Base-by-base conservation (phyloP, 2,888 invertebrate species). In the Anthrax anthrax region DNA sequence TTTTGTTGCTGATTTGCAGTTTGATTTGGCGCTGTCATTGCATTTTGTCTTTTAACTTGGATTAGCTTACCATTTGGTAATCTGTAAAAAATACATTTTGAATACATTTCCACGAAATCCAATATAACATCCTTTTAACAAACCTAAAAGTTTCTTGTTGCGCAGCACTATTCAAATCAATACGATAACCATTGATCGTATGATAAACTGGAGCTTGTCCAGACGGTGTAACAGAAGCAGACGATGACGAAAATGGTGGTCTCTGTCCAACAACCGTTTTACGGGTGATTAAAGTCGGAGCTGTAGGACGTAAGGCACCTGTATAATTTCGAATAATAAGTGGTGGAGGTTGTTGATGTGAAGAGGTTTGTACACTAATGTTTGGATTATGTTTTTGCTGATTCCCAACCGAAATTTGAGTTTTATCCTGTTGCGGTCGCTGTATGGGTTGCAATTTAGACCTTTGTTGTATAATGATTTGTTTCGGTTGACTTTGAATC, bases 151-250 rank as follows among this genome's bases (percentile, higher is more conserved):
- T 67, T 40, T 67, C 68, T 44, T 67, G 68, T 42, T 65, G 66
- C 0, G 69, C 64, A 1, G 69, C 69, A 8, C 64, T 61, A 53
- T 69, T 69, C n/a, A 69, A 58, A 54, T 69, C 69, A 46, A 69
- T 65, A 16, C 67, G 63, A 54, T 58, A 69, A 1, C 69, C 69
- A 42, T 65, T 67, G 17, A 69, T 67, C 2, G 64, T 69, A 45
- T 68, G 68, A 47, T 66, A 68, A 14, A 67, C 68, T 0, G 67
- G 67, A 2, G 60, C 57, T 18, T 44, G 53, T 5, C 54, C 56
- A 1, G 47, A 17, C 0, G 48, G 32, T 12, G 46, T 29, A 9
- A 43, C 19, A n/a, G 42, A 9, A n/a, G n/a, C 56, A 1, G 47
- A 17, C 0, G 48, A 19, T 12, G 46, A 19, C 5, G 46, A 29